phyloP scores from a whole-genome alignment of 2,113 vertebrate genomes.

The Stomatorhinus ivindoensis region DNA sequence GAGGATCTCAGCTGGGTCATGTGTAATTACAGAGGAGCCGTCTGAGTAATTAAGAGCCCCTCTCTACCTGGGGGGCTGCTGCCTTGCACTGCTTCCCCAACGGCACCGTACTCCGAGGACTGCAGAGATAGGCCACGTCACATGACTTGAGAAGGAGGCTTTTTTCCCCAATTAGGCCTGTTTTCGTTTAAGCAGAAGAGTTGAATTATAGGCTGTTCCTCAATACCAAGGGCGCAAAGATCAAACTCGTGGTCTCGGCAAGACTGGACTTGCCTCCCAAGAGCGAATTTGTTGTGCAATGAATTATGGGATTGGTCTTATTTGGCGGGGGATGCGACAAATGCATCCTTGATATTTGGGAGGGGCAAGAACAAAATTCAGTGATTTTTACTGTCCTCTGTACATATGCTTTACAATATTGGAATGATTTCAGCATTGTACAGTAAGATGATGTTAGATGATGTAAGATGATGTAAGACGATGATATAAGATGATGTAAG shows the following conservation, averaged over 20 bases:
- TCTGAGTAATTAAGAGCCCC: constrained; percentile 37
- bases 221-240: neutral
- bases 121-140: neutral
- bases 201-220: neutral
- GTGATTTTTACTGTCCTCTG: neutral
- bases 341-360: neutral
- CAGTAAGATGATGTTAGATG: neutral
- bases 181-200: neutral
- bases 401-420: neutral
- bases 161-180: neutral
- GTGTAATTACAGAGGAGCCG: constrained; percentile 36
- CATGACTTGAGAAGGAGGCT: neutral
- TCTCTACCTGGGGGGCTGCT: neutral
- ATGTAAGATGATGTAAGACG: neutral
- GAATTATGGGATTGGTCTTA: neutral
- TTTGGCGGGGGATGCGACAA: neutral
- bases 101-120: neutral
- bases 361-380: neutral
- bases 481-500: neutral
- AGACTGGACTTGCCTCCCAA: neutral
- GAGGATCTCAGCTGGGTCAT: constrained; percentile 22
- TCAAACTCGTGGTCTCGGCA: neutral
- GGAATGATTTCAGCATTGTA: neutral
- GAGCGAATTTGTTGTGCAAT: neutral
- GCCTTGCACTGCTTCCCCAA: neutral